Percentiles rank a stretch among this genome's conserved stretches.
These are phyloP conservation scores for Ammodramus savannarum DNA, from an alignment of 2,113 vertebrate species.

Conservation along the genomic window DNA sequence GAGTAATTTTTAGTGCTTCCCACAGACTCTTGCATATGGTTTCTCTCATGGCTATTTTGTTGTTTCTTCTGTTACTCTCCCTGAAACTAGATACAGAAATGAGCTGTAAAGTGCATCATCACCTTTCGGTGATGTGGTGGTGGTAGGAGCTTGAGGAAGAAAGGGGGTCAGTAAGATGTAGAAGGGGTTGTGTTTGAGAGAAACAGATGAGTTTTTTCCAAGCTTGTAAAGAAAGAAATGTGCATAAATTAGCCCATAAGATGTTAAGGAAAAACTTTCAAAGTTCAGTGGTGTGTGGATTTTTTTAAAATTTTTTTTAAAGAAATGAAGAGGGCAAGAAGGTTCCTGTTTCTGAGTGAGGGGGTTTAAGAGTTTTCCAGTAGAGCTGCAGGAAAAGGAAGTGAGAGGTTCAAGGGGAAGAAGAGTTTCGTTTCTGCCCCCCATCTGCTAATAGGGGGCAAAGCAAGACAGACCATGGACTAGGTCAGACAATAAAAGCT, in stretches of 20 bases:
- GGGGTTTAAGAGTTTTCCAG: neutral
- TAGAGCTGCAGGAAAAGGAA: neutral
- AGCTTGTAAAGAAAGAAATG: neutral
- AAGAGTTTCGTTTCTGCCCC: neutral
- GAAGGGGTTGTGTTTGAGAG: neutral
- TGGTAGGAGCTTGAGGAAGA: neutral
- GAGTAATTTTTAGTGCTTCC: neutral
- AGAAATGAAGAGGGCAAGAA: neutral
- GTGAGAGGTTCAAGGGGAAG: neutral
- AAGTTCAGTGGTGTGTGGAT: neutral
- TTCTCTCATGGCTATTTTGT: neutral
- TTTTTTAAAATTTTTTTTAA: neutral
- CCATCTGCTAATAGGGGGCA: neutral
- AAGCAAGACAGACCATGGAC: neutral
- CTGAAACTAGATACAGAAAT: neutral
- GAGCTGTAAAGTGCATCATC: neutral
- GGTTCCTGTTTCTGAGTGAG: neutral
- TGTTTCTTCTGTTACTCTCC: neutral
- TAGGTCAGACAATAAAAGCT: neutral
- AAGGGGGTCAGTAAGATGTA: neutral
- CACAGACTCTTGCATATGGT: neutral
- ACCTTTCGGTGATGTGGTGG: neutral
- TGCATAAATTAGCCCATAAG: neutral
- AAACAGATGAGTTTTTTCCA: neutral
- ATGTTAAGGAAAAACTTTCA: neutral